These are phyloP conservation scores for Atherix ibis DNA, from an alignment of 2,888 invertebrate genomes.

Conservation along the genomic window DNA sequence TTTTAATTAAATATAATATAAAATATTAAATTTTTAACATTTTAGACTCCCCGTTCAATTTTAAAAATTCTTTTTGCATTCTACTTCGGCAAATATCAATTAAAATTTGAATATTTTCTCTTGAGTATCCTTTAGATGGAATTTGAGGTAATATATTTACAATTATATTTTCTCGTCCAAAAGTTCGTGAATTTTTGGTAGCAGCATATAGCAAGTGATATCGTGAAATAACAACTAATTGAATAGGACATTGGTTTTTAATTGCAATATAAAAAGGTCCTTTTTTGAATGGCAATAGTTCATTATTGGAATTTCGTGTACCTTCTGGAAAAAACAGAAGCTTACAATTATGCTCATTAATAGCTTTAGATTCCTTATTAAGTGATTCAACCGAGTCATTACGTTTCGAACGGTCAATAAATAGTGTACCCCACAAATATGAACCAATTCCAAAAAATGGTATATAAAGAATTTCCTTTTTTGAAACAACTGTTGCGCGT, in stretches of 20 bases:
- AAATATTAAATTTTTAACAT: too few relatives aligned
- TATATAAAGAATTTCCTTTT: slow-evolving; percentile 64
- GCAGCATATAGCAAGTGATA: slow-evolving; percentile 59
- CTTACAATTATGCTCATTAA: slow-evolving; percentile 50
- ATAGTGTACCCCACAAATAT: slow-evolving; percentile 80
- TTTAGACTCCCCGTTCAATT: slow-evolving; percentile 31
- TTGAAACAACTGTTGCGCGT: slow-evolving; percentile 66
- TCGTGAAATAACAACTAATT: slow-evolving; percentile 76
- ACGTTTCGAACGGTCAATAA: slow-evolving; percentile 63
- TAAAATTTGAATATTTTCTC: slow-evolving; percentile 45
- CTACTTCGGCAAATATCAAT: slow-evolving; percentile 47
- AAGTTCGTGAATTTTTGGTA: slow-evolving; percentile 39
- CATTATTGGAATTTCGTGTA: slow-evolving; percentile 61
- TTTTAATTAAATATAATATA: too few relatives aligned
- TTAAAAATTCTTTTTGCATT: slow-evolving; percentile 49
- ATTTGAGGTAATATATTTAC: slow-evolving; percentile 60
- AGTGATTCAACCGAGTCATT: slow-evolving; percentile 55
- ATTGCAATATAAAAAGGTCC: slow-evolving; percentile 91
- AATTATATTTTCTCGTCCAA: slow-evolving; percentile 53
- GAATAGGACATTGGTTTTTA: slow-evolving; percentile 65
- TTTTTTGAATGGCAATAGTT: slow-evolving; percentile 81
- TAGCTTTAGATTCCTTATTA: slow-evolving; percentile 52
- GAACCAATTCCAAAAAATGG: slow-evolving; percentile 73
- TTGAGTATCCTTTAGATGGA: slow-evolving; percentile 43
- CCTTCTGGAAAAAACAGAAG: slow-evolving; percentile 88